Evolutionary conservation across 1,140 invertebrate species (phyloP), one percentile per base, ranked within the genome.

Genomic region (Drosophila bocqueti): DNA sequence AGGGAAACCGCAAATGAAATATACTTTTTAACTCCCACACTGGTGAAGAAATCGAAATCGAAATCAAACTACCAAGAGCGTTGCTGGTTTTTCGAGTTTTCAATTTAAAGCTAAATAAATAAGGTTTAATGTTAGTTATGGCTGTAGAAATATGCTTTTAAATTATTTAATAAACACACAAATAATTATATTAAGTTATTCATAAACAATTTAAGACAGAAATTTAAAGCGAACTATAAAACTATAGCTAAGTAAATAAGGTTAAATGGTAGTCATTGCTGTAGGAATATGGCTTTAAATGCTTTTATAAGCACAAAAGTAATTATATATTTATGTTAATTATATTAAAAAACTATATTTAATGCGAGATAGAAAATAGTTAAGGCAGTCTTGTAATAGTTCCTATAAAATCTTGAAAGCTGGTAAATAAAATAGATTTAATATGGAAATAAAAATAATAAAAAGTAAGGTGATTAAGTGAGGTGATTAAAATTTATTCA

Each of bases 21-120:
- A 60, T 45, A 6, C 11, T 36, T 26, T 55, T n/a, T 11, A 40
- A 55, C 54, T 55, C 54, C 54, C 54, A 55, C 54, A 55, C 34
- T 34, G 24, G 24, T 10, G 16, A n/a, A 43, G 49, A 34, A 52
- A 52, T 36, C 11, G n/a, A 43, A 43, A 18, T 21, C 2, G 52
- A 55, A 55, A 55, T 55, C 15, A 24, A 55, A 40, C 4, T 4
- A 8, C 0, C 0, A 54, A 36, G 9, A 21, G n/a, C 11, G 15
- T 13, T 36, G 18, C 18, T 21, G 11, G 45, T 3, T 18, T 46
- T 3, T 18, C 1, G n/a, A 21, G 18, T 16, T 1, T 55, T 10
- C 1, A 15, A 38, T 8, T 34, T 8, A 15, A 52, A 2, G 2
- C 4, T 3, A 4, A 54, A 24, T 16, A 38, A 16, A 24, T 8